phyloP scores from a whole-genome alignment of 2,888 invertebrate species.

The Cantharis lateralis region DNA sequence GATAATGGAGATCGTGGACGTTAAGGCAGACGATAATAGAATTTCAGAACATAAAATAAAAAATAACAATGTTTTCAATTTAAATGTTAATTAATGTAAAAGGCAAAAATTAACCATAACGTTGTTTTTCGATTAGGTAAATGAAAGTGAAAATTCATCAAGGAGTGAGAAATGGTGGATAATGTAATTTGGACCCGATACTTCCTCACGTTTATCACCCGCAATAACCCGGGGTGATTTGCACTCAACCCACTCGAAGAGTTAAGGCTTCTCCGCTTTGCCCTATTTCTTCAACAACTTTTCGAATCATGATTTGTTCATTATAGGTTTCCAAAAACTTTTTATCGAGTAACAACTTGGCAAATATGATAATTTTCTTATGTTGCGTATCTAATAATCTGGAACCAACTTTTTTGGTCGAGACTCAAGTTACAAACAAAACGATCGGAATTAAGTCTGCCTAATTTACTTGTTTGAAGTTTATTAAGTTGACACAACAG shows the following conservation, averaged over 20 bases:
- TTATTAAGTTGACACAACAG: neutral
- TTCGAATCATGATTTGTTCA: constrained; percentile 25
- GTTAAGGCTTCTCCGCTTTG: constrained; percentile 13
- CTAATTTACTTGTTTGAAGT: neutral
- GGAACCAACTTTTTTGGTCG: neutral
- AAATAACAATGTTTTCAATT: neutral
- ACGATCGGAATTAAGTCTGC: neutral
- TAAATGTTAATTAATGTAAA: neutral
- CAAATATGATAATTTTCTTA: constrained; percentile 17
- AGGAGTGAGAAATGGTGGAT: constrained; percentile 10
- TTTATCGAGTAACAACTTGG: constrained; percentile 10
- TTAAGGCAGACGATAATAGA: constrained; percentile 18
- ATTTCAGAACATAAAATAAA: constrained; percentile 2
- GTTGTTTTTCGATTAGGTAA: constrained; percentile 12
- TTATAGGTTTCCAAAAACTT: constrained; percentile 14
- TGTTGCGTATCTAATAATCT: neutral
- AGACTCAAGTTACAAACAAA: neutral
- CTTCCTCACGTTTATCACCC: constrained; percentile 21
- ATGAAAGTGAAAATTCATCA: constrained; percentile 14
- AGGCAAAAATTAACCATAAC: neutral
- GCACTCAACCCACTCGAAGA: constrained; percentile 14
- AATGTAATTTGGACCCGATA: constrained; percentile 20
- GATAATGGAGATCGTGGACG: constrained; percentile 38
- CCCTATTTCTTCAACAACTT: constrained; percentile 20
- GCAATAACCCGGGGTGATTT: constrained; percentile 12